Conservation (phyloP, 2,797 vertebrate species). For the Lateolabrax maculatus region DNA sequence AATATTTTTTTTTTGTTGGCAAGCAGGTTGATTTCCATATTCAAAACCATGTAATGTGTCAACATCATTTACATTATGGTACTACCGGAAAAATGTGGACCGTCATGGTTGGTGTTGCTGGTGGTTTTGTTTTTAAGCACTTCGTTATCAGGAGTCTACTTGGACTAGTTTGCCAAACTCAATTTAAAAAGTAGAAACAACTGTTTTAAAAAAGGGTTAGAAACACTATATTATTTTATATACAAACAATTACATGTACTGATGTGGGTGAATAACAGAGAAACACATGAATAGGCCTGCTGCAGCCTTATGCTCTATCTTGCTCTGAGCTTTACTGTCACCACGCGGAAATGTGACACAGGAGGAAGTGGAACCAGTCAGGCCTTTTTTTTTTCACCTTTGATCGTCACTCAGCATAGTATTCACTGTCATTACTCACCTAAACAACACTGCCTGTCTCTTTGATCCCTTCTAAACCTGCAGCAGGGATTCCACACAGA, state of each 20-base stretch:
- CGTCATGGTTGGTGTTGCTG: not conserved
- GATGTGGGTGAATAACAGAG: not conserved
- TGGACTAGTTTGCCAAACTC: not conserved
- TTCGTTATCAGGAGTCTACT: not conserved
- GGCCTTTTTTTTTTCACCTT: conserved; percentile 23
- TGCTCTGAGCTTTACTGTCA: conserved; percentile 17
- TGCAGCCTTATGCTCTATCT: conserved; percentile 44
- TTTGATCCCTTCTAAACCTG: not conserved
- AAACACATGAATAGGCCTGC: not conserved
- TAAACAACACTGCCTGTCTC: not conserved
- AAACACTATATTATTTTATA: not conserved
- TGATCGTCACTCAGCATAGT: conserved; percentile 17
- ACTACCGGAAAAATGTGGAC: not conserved
- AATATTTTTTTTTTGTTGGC: not conserved
- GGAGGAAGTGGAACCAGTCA: conserved; percentile 51
- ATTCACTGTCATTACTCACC: not conserved
- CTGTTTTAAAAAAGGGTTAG: not conserved
- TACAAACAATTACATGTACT: not conserved
- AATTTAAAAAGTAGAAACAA: not conserved
- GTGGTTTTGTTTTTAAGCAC: not conserved
- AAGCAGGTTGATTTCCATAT: not conserved
- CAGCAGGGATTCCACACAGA: not conserved
- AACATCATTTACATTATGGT: not conserved
- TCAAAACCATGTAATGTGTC: too few species aligned
- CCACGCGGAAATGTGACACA: conserved; percentile 44